Base-by-base conservation (phyloP, 2,797 vertebrate genomes). In the Channallabes apus region DNA sequence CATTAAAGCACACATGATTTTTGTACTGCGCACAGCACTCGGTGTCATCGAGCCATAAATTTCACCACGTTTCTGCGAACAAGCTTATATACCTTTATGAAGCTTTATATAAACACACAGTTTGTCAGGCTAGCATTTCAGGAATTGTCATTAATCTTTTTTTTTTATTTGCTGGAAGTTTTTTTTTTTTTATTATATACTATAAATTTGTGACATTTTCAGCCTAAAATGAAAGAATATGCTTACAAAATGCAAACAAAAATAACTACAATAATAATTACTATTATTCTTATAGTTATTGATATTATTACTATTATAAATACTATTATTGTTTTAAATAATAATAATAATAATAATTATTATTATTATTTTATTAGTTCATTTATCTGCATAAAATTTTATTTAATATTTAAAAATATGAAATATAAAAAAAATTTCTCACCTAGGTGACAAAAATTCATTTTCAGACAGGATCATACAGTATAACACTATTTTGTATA, bases 1-100 rank as follows among this genome's bases (percentile, higher is more conserved):
- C 80, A 87, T 87, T 87, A 84, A 84, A 79, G 86, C 86, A 87
- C 82, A 75, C 29, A 51, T 68, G 77, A 72, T 73, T 84, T 51
- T 81, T 80, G 61, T 51, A 59, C 77, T 68, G 76, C 51, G 80
- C 76, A 56, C 62, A 72, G 67, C 82, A 35, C 59, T 83, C 18
- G 75, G 61, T 84, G 69, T 76, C 80, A 77, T 86, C 73, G 3
- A 83, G 85, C 73, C 65, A 72, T 82, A 78, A 82, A 84, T 80
- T 79, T 56, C 58, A 80, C 75, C 65, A 58, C 15, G 3, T 51
- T 69, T 82, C 38, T 54, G 67, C 54, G 61, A 59, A 59, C 59
- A 35, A 18, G 35, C 77, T 56, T 82, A 29, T 41, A 82, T 64
- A 81, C 62, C 11, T 77, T 77, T 69, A 35, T 46, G 22, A 76